These are phyloP conservation scores for Achlya flavicornis DNA, from an alignment of 2,888 invertebrate genomes.

Conservation along the genomic window DNA sequence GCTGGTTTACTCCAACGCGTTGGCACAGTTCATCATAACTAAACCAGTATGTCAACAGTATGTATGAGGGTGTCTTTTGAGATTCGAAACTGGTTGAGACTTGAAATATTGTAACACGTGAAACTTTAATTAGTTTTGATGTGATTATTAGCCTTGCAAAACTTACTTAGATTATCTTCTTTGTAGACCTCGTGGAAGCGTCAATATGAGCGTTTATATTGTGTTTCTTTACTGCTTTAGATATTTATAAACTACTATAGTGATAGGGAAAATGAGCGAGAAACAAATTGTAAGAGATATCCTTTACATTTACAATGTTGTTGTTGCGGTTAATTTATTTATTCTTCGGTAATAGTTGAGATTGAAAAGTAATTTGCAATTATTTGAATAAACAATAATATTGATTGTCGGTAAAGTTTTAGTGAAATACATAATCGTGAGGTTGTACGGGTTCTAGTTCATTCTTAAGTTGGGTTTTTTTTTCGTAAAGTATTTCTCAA, in stretches of 20 bases:
- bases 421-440: not conserved
- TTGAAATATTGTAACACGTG: no score
- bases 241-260: not conserved
- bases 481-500: no score
- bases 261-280: not conserved
- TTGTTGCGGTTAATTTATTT: slow-evolving; percentile 4
- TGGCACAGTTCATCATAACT: not conserved
- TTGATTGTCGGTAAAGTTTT: not conserved
- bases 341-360: slow-evolving; percentile 4
- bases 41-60: not conserved
- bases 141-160: not conserved
- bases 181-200: not conserved
- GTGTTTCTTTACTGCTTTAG: not conserved
- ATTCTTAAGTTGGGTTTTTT: no score
- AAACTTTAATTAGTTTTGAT: no score
- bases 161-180: not conserved
- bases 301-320: slow-evolving; percentile 1
- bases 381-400: not conserved
- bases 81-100: no score
- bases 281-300: slow-evolving; percentile 6
- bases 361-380: slow-evolving; percentile 1
- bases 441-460: no score
- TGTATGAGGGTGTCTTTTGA: no score
- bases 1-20: not conserved
- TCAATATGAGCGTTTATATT: not conserved